These are phyloP conservation scores for Stichodactyla mertensii DNA, from an alignment of 64 coral and sea anemone species.

Conservation along the genomic window DNA sequence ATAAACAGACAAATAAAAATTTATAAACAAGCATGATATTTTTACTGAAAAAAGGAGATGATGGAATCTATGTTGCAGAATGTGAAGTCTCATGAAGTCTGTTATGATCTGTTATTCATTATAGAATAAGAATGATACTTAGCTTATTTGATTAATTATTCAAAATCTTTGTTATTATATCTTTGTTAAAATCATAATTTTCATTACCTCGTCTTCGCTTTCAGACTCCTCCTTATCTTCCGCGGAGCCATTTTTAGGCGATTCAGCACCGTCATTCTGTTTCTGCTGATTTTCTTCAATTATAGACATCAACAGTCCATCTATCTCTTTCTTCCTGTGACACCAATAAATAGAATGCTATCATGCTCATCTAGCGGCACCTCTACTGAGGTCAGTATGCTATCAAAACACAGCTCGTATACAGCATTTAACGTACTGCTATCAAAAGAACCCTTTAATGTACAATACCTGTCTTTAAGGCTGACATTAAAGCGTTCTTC, in stretches of 20 bases:
- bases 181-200: background rate
- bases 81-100: too few species aligned
- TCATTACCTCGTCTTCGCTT: slow-evolving; percentile 26
- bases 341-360: background rate
- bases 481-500: slow-evolving; percentile 5
- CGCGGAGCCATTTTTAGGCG: slow-evolving; percentile 24
- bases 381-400: background rate
- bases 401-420: background rate
- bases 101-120: background rate
- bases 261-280: slow-evolving; percentile 13
- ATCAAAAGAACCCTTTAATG: background rate
- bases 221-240: slow-evolving; percentile 6
- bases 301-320: slow-evolving; percentile 54
- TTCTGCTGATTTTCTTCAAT: slow-evolving; percentile 39
- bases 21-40: too few species aligned
- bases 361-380: background rate
- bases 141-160: background rate
- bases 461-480: slow-evolving; percentile 16
- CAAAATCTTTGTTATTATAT: background rate
- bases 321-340: slow-evolving; percentile 68
- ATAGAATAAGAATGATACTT: background rate
- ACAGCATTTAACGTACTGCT: background rate
- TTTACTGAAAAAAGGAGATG: too few species aligned
- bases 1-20: too few species aligned
- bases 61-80: too few species aligned